Percentiles rank a stretch among this genome's conserved stretches.
Conservation (phyloP, 1,140 invertebrate species). For the Schmidtea mediterranea region DNA sequence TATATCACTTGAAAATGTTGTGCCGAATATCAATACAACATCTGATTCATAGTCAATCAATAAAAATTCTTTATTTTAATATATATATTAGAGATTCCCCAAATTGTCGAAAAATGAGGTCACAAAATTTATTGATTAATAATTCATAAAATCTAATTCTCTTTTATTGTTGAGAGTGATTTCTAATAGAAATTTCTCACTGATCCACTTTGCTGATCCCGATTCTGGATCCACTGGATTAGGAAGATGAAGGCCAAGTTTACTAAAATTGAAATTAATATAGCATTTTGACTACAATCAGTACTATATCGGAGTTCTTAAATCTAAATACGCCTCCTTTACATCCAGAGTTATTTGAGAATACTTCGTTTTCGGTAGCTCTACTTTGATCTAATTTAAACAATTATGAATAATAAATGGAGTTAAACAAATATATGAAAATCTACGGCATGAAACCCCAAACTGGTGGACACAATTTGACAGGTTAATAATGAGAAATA, state of each 20-base stretch:
- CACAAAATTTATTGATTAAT: constrained; percentile 31
- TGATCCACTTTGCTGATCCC: constrained; percentile 48
- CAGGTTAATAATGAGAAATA: too few species aligned
- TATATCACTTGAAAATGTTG: too few species aligned
- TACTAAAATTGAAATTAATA: constrained; percentile 14
- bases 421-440: too few species aligned
- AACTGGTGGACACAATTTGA: too few species aligned
- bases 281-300: constrained; percentile 4
- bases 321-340: constrained; percentile 38
- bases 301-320: constrained; percentile 35
- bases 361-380: constrained; percentile 40
- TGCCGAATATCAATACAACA: too few species aligned
- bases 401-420: too few species aligned
- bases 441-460: too few species aligned
- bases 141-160: constrained; percentile 54
- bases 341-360: constrained; percentile 42
- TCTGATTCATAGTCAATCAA: too few species aligned
- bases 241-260: constrained; percentile 41
- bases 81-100: too few species aligned
- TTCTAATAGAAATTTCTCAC: constrained; percentile 36
- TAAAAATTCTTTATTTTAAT: too few species aligned
- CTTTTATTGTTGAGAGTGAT: constrained; percentile 41
- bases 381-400: constrained; percentile 32
- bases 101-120: too few species aligned
- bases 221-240: constrained; percentile 47